Evolutionary conservation across 2,113 vertebrate genomes (phyloP).

Genomic region (Mellivora capensis): DNA sequence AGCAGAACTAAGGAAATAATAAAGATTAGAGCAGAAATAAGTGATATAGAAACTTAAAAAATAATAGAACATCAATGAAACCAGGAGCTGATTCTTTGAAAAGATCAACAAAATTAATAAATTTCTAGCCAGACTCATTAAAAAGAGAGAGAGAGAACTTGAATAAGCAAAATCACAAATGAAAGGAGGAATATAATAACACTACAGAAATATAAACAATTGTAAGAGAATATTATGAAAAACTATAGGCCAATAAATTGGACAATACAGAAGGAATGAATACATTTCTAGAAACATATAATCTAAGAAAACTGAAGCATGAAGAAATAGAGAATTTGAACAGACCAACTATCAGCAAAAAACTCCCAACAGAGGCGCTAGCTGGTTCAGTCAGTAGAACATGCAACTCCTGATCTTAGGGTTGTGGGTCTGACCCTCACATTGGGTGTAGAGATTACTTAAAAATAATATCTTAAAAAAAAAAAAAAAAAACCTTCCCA

Average conservation of each 20-base stretch:
- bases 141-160: not conserved
- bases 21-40: not conserved
- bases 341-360: not conserved
- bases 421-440: not conserved
- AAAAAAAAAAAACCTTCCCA: not conserved
- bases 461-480: not conserved
- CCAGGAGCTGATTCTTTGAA: not conserved
- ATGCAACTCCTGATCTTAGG: not conserved
- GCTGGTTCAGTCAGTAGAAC: not conserved
- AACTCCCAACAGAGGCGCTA: not conserved
- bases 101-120: not conserved
- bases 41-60: not conserved
- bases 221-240: not conserved
- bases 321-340: not conserved
- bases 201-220: not conserved
- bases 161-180: not conserved
- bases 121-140: not conserved
- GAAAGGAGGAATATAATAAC: not conserved
- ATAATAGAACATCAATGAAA: not conserved
- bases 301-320: not conserved
- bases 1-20: not conserved
- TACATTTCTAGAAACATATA: not conserved
- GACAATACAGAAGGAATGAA: not conserved
- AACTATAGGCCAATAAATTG: not conserved
- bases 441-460: not conserved